Percentiles rank a stretch among this genome's conserved stretches.
Evolutionary conservation across 2,113 vertebrate genomes (phyloP).

Genomic region (Seriola aureovittata): DNA sequence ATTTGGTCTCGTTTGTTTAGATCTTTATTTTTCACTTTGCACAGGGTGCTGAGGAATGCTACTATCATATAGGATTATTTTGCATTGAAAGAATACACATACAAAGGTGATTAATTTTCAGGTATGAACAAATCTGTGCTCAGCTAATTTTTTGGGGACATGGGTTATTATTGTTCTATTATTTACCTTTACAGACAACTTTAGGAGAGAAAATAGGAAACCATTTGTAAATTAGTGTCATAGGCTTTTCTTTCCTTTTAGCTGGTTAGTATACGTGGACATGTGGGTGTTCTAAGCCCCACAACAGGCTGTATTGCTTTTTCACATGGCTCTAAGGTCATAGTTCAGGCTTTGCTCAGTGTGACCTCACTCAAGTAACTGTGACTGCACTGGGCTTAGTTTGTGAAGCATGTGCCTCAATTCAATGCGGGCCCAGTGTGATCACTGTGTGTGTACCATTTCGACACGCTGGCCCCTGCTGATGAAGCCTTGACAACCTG

Average conservation of each 20-base stretch:
- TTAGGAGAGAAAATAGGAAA: not conserved
- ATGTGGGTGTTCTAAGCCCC: conserved; percentile 3
- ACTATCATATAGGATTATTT: too few relatives aligned
- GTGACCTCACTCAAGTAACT: conserved; percentile 40
- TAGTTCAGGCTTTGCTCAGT: conserved; percentile 54
- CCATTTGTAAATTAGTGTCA: conserved; percentile 5
- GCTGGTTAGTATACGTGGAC: conserved; percentile 18
- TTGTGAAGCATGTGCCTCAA: conserved; percentile 40
- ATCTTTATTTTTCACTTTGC: too few relatives aligned
- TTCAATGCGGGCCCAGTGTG: conserved; percentile 23
- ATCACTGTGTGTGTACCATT: conserved; percentile 41
- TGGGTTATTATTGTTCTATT: not conserved
- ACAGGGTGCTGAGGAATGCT: too few relatives aligned
- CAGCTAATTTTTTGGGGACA: not conserved
- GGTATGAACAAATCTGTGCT: not conserved
- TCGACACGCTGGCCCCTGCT: conserved; percentile 18
- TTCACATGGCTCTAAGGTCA: conserved; percentile 39
- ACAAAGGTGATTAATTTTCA: not conserved
- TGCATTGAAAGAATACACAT: not conserved
- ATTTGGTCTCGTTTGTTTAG: conserved; percentile 1
- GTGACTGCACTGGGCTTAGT: conserved; percentile 29
- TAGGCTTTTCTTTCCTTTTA: conserved; percentile 13
- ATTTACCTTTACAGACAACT: not conserved
- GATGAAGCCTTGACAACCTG: conserved; percentile 22
- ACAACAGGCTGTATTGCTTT: conserved; percentile 22